Evolutionary conservation across 2,888 invertebrate genomes (phyloP), one percentile per base, ranked within the genome.

Genomic region (Eristalis intricaria): DNA sequence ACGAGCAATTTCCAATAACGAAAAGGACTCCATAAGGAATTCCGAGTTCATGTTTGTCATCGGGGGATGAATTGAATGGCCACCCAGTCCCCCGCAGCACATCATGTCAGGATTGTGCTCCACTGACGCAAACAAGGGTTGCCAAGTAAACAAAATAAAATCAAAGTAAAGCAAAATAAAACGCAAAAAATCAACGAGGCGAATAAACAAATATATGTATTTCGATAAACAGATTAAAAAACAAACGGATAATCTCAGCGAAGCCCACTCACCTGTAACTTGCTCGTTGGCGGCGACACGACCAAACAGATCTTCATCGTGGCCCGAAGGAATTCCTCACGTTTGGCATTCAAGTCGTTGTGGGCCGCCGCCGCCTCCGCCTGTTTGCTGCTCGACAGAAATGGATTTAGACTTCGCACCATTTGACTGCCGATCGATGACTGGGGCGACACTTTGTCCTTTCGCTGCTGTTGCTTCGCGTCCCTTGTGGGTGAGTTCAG

Each of bases 231-330:
- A 78, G 63, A 56, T 38, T 11, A 38, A 65, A n/a, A 56, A 35
- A 15, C 73, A 63, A 66, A 65, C 61, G 32, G 2, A 22, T 15
- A 13, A 8, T 23, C 15, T 56, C 56, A 56, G 19, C 8, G 50
- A 8, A 50, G n/a, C 1, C 15, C 7, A 35, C 90, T 92, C 91
- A 93, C 93, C 92, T 93, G 93, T 82, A 93, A 90, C 90, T 93
- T 93, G 88, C 90, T 92, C 23, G 91, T 90, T 69, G 96, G 96
- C 70, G 96, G 96, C 79, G 96, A 96, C 15, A 96, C 96, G 83
- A 96, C 95, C 90, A 96, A 93, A 91, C 96, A 96, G 90, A 96
- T 96, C 93, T 95, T 94, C 96, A 96, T 96, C 88, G 96, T 95
- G 75, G 96, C 96, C 90, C 95, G 95, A 86, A 96, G 93, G 91